A percentile compares a stretch with the other conserved stretches of the same genome.
phyloP scores from a whole-genome alignment of 2,113 vertebrate genomes.

The Gadus macrocephalus region DNA sequence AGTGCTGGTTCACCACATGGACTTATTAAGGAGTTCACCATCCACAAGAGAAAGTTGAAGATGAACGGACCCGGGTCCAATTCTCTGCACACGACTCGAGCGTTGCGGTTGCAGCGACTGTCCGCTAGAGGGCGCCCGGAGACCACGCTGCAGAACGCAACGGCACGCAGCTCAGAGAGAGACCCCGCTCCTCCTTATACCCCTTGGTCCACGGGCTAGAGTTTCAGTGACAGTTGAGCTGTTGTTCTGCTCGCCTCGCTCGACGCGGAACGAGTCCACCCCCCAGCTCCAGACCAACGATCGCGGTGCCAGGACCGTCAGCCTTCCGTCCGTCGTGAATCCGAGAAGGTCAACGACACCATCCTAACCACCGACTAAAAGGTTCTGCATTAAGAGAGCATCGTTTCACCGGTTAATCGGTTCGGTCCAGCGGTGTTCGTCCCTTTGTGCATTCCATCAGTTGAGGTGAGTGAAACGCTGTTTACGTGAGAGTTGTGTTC shows the following conservation, averaged over 20 bases:
- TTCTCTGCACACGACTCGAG: too few relatives aligned
- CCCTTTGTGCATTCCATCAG: not conserved
- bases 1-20: too few relatives aligned
- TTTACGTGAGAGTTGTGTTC: too few relatives aligned
- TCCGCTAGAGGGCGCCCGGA: not conserved
- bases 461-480: not conserved
- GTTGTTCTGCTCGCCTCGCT: not conserved
- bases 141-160: not conserved
- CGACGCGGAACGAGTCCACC: not conserved
- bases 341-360: not conserved
- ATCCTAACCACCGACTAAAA: too few relatives aligned
- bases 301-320: too few relatives aligned
- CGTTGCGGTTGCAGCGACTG: too few relatives aligned
- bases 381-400: too few relatives aligned
- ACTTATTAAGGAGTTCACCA: too few relatives aligned
- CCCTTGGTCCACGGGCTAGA: not conserved
- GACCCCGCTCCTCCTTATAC: not conserved
- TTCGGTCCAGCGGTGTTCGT: not conserved
- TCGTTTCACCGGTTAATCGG: too few relatives aligned
- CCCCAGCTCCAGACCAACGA: too few relatives aligned
- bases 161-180: not conserved
- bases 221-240: not conserved
- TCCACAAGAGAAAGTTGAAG: too few relatives aligned
- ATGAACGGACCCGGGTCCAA: too few relatives aligned
- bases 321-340: not conserved